Base-by-base conservation (phyloP, 2,888 invertebrate genomes). In the Muscina levida region DNA sequence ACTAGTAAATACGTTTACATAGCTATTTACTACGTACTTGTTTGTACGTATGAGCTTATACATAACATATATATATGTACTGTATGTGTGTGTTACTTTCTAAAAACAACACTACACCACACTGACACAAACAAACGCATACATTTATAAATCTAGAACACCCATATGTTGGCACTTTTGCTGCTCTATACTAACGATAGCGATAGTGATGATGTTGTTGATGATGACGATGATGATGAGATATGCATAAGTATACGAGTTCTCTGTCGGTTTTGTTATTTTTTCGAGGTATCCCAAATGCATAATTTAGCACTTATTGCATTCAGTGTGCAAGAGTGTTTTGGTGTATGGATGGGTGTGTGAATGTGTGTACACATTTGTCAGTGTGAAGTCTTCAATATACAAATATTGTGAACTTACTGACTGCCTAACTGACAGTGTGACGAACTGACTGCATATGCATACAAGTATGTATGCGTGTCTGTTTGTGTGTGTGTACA, bases 251-350 rank as follows among this genome's bases (percentile, higher is more conserved):
- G 62, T 22, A 74, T 74, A 68, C 31, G 42, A 39, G 62, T 62
- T 37, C 39, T 42, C n/a, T n/a, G n/a, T n/a, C n/a, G n/a, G 39
- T 56, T 62, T 39, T 15, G 1, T 37, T n/a, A 39, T 31, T 62
- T 39, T 62, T 39, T 42, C 22, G 62, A 74, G 67, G 74, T 77
- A 77, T 77, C 68, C 74, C 77, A 68, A 81, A 81, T 81, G 74
- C 77, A 81, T 77, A 81, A 81, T 77, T 74, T 74, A 74, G 77
- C 48, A 75, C 79, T 72, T 79, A 68, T 72, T 79, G 71, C 46
- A 73, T 22, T 68, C 15, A n/a, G n/a, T n/a, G n/a, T 51, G 67
- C 53, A 26, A 57, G n/a, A n/a, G n/a, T n/a, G n/a, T n/a, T n/a
- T n/a, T n/a, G n/a, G n/a, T n/a, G 44, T 19, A 26, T 44, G 57